Percentiles rank a stretch among this genome's conserved stretches.
Conservation (phyloP, 2,888 invertebrate species). For the Busseola fusca region DNA sequence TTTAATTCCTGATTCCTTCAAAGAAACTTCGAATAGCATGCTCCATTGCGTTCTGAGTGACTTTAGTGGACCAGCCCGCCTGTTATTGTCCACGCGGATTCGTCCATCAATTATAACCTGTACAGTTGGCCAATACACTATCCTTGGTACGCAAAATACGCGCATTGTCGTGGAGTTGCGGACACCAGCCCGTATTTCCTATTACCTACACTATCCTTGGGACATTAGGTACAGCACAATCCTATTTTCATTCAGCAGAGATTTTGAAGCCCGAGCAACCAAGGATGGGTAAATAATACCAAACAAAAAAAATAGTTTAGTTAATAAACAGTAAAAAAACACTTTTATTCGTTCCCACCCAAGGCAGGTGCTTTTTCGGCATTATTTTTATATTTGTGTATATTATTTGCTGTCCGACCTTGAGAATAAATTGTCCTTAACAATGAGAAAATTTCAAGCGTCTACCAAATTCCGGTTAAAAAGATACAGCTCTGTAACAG, state of each 20-base stretch:
- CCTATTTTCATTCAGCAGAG: not conserved
- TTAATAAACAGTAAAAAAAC: not conserved
- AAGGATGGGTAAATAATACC: not conserved
- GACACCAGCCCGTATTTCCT: too few species aligned
- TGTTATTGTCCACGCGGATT: not conserved
- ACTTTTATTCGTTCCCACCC: not conserved
- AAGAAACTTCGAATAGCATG: not conserved
- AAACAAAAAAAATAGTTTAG: slow-evolving; percentile 15
- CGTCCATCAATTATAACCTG: not conserved
- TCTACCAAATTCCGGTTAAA: not conserved
- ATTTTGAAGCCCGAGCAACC: not conserved
- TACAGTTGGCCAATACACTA: not conserved
- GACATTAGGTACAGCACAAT: not conserved
- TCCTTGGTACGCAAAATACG: too few species aligned
- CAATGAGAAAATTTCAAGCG: not conserved
- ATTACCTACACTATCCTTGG: not conserved
- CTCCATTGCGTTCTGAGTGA: not conserved
- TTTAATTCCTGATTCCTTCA: not conserved
- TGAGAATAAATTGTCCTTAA: too few species aligned
- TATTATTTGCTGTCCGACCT: not conserved
- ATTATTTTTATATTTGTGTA: not conserved
- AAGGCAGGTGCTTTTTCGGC: not conserved
- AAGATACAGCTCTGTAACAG: not conserved
- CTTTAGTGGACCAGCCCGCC: not conserved
- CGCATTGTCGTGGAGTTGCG: too few species aligned